These are phyloP conservation scores for Drosophila trichaetosa DNA, from an alignment of 2,888 invertebrate species.

Conservation along the genomic window DNA sequence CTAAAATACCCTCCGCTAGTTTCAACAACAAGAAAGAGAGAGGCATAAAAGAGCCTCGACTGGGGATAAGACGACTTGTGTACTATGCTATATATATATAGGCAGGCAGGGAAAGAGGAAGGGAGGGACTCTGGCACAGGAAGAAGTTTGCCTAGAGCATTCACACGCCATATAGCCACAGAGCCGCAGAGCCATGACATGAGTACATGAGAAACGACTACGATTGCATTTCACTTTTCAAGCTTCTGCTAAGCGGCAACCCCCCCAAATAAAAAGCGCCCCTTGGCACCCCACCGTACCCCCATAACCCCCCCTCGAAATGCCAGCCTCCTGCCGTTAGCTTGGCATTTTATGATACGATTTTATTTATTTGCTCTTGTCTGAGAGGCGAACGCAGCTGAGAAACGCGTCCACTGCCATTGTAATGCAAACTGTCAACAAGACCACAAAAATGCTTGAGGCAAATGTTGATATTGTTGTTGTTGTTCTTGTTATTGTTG, in stretches of 20 bases:
- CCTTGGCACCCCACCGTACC: background rate
- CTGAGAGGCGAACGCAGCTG: conserved; percentile 30
- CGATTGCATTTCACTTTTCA: conserved; percentile 76
- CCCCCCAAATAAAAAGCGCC: conserved; percentile 3
- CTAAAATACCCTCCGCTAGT: conserved; percentile 1
- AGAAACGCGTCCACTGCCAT: conserved; percentile 62
- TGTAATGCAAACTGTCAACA: conserved; percentile 80
- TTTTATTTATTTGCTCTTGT: conserved; percentile 76
- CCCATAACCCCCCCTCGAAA: background rate
- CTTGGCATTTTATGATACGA: conserved; percentile 75
- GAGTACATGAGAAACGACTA: conserved; percentile 66
- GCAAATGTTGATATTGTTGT: conserved; percentile 43
- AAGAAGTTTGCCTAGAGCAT: conserved; percentile 74
- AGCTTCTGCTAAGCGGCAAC: conserved; percentile 31
- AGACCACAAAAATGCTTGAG: conserved; percentile 69
- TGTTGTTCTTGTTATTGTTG: conserved; percentile 8
- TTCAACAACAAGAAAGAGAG: conserved; percentile 16
- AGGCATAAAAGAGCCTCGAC: conserved; percentile 63
- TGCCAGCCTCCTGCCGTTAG: conserved; percentile 21
- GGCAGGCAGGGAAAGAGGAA: background rate
- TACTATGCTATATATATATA: conserved; percentile 1
- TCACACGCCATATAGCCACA: conserved; percentile 76
- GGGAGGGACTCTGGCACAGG: conserved; percentile 22
- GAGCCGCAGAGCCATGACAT: conserved; percentile 63
- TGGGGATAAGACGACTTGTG: conserved; percentile 71